A percentile compares a stretch with the other conserved stretches of the same genome.
These are phyloP conservation scores for Polydrusus tereticollis DNA, from an alignment of 2,888 invertebrate species.

Conservation along the genomic window DNA sequence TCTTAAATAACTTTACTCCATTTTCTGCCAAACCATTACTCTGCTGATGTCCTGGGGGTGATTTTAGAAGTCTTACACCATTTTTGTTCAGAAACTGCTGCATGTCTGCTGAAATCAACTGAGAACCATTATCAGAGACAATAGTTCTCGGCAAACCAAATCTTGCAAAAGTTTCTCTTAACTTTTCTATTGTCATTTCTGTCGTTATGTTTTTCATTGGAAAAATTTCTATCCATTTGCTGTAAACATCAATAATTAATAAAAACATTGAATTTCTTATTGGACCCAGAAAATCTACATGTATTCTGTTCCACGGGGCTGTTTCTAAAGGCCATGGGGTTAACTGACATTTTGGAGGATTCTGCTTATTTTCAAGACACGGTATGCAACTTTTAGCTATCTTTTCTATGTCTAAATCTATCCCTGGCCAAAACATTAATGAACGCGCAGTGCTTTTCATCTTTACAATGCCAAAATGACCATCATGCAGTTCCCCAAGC, in stretches of 20 bases:
- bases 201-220: background rate
- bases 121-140: no score
- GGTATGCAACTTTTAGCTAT: no score
- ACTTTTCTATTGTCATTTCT: background rate
- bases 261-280: conserved; percentile 6
- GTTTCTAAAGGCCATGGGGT: conserved; percentile 20
- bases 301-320: background rate
- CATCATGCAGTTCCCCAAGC: no score
- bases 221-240: conserved; percentile 17
- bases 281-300: conserved; percentile 18
- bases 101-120: background rate
- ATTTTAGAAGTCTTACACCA: background rate
- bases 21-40: conserved; percentile 13
- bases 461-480: no score
- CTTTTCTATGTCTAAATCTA: no score
- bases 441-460: no score
- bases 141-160: no score
- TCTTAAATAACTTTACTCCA: conserved; percentile 6
- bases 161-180: conserved; percentile 14
- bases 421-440: no score
- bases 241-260: background rate
- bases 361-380: no score
- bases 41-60: conserved; percentile 11
- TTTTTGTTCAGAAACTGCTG: background rate
- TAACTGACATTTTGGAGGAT: no score